Evolutionary conservation across 2,113 vertebrate genomes (phyloP), one percentile per base, ranked within the genome.

Genomic region (Cettia cetti): DNA sequence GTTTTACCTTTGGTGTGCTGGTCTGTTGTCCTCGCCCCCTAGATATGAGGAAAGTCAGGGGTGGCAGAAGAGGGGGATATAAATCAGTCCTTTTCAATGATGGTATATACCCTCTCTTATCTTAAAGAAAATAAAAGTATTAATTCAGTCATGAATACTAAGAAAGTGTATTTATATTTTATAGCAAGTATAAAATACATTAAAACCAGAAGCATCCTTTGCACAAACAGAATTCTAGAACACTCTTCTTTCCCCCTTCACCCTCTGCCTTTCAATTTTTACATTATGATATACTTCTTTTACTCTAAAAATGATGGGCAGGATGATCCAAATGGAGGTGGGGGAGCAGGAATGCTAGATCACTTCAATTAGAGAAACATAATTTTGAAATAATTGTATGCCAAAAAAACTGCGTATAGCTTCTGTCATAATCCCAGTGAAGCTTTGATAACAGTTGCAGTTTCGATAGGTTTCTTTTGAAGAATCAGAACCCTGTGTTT

Each of bases 381-480:
- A 89, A 94, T 92, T 90, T 70, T 94, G 65, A 86, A 92, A 83
- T 91, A 93, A 94, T 93, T 92, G 52, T 90, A 64, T 90, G 64
- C 76, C 64, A 82, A 77, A 59, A 77, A 83, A 54, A 63, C 52
- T 63, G 54, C 19, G 0, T 54, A 45, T 44, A 60, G n/a, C 71
- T 93, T 91, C 90, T 95, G 64, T 93, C 82, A 83, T 78, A 87
- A 92, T 94, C 82, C 59, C 47, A 88, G 42, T 44, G 44, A 94
- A 92, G 92, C 87, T 90, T 88, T 94, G 90, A 96, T 95, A 94
- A 82, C 57, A 88, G 82, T 74, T 94, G 49, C n/a, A 74, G 22
- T 93, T 94, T 92, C 94, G 72, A 88, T 86, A 86, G 80, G 76
- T 82, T 95, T 95, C 92, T 96, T 93, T 88, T 96, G 85, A 96